Conservation (phyloP, 2,113 vertebrate genomes). For the Ia io region DNA sequence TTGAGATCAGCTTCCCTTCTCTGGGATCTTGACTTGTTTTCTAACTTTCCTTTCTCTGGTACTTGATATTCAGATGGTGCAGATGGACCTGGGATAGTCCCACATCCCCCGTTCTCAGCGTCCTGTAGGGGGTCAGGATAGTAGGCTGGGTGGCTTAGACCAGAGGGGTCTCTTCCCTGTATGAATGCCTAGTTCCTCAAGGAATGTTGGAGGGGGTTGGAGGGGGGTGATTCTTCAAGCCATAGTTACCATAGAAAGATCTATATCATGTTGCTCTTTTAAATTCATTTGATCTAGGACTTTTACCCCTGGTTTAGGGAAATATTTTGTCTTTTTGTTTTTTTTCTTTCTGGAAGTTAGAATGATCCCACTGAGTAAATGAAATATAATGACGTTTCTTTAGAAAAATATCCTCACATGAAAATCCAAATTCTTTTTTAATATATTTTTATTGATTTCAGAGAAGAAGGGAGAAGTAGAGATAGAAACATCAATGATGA, state of each 20-base stretch:
- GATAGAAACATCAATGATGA: no score
- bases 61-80: not conserved
- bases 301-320: not conserved
- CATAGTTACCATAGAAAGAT: not conserved
- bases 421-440: not conserved
- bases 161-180: not conserved
- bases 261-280: not conserved
- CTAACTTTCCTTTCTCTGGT: slow-evolving; percentile 39
- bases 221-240: not conserved
- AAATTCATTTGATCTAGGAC: not conserved
- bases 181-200: not conserved
- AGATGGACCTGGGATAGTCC: not conserved
- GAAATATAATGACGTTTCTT: not conserved
- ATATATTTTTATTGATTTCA: no score
- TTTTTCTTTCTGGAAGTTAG: not conserved
- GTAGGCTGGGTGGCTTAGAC: not conserved
- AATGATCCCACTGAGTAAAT: not conserved
- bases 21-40: not conserved
- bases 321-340: not conserved
- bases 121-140: not conserved
- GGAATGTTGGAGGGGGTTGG: not conserved
- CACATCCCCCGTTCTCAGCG: not conserved
- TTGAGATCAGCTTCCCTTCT: not conserved
- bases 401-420: not conserved
- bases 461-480: no score